These are phyloP conservation scores for Drosophila rellima DNA, from an alignment of 2,888 invertebrate genomes.

Conservation along the genomic window DNA sequence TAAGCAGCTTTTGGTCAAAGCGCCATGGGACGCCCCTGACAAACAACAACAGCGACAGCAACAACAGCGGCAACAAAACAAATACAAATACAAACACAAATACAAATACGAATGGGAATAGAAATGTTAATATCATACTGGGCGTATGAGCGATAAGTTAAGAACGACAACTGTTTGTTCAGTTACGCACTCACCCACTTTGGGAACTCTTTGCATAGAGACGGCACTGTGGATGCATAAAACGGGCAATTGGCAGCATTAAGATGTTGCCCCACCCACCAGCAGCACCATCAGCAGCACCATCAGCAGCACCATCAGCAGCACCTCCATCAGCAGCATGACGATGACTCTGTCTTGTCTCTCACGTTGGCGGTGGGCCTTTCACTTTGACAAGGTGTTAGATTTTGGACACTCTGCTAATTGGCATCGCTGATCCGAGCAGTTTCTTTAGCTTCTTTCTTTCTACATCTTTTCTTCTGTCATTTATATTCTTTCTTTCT, in stretches of 20 bases:
- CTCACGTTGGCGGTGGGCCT: slow-evolving; percentile 38
- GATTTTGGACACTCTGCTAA: slow-evolving; percentile 68
- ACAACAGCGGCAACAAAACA: not conserved
- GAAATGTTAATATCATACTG: slow-evolving; percentile 14
- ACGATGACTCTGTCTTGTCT: slow-evolving; percentile 4
- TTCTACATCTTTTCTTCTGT: slow-evolving; percentile 10
- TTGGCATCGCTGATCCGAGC: slow-evolving; percentile 48
- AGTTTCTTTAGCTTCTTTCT: slow-evolving; percentile 20
- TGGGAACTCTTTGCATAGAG: slow-evolving; percentile 29
- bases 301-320: not conserved
- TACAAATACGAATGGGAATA: not conserved
- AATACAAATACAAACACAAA: slow-evolving; percentile 6
- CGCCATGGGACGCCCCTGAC: slow-evolving; percentile 35
- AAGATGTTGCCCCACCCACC: slow-evolving; percentile 54
- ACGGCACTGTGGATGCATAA: slow-evolving; percentile 59
- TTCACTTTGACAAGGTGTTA: slow-evolving; percentile 77
- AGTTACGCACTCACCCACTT: slow-evolving; percentile 48
- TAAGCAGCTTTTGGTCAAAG: slow-evolving; percentile 42
- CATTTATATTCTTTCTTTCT: slow-evolving; percentile 26
- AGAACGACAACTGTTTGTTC: slow-evolving; percentile 50
- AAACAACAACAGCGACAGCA: slow-evolving; percentile 2
- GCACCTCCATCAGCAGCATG: not conserved
- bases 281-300: not conserved
- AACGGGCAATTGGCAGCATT: slow-evolving; percentile 73
- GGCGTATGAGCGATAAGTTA: slow-evolving; percentile 21